Evolutionary conservation across 2,888 invertebrate genomes (phyloP).

Genomic region (Lamellibrachia columna): DNA sequence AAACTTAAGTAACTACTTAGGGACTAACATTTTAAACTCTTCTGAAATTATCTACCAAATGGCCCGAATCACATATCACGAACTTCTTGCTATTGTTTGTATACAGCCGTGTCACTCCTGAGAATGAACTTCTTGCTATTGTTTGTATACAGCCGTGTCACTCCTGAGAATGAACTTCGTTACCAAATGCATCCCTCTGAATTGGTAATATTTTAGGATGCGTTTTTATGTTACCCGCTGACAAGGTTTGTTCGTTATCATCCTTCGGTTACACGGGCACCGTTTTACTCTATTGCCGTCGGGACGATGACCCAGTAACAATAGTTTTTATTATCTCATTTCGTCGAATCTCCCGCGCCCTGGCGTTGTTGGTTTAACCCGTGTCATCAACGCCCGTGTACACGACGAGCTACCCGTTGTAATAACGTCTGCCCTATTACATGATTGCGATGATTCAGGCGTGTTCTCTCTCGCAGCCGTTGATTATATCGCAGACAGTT

Average conservation of each 20-base stretch:
- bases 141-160: neutral
- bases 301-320: neutral
- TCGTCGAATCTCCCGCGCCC: neutral
- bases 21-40: neutral
- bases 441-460: neutral
- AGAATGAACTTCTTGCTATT: neutral
- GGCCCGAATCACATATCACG: neutral
- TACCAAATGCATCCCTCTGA: neutral
- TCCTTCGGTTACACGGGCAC: neutral
- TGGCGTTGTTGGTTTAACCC: neutral
- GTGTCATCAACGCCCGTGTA: neutral
- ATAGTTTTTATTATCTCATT: neutral
- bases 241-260: neutral
- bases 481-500: neutral
- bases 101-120: neutral
- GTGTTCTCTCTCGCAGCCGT: neutral
- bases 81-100: neutral
- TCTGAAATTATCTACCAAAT: neutral
- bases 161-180: neutral
- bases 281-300: neutral
- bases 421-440: neutral
- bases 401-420: neutral
- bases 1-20: neutral
- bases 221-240: neutral
- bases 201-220: neutral